Conservation (phyloP, 2,113 vertebrate species). For the Crotalus viridis region DNA sequence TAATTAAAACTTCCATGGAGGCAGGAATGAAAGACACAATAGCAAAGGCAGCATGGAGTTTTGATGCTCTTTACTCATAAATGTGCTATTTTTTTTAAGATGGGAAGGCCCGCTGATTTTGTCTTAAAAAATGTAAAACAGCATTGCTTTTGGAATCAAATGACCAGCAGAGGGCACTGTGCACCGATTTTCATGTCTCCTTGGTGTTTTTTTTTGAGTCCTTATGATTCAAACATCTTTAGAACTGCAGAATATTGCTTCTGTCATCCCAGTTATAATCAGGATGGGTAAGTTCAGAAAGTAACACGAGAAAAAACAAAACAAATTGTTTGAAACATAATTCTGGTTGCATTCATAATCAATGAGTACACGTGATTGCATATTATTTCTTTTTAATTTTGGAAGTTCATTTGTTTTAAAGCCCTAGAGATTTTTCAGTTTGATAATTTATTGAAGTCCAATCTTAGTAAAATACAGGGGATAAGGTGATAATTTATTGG, state of each 20-base stretch:
- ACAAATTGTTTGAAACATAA: background rate
- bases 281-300: background rate
- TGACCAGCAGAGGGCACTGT: constrained; percentile 67
- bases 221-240: background rate
- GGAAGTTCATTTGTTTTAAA: background rate
- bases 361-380: background rate
- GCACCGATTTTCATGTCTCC: constrained; percentile 8
- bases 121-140: background rate
- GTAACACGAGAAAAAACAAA: background rate
- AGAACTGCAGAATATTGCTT: accelerated
- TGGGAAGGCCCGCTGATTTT: background rate
- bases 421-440: background rate
- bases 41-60: background rate
- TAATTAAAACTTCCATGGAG: background rate
- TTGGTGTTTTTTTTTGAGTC: accelerated
- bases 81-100: background rate
- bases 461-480: background rate
- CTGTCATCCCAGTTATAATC: accelerated
- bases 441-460: background rate
- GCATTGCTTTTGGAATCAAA: accelerated
- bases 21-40: background rate
- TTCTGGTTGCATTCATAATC: background rate
- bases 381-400: background rate
- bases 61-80: background rate
- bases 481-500: background rate